Base-by-base conservation (phyloP, 2,797 vertebrate genomes). In the Mastacembelus armatus region DNA sequence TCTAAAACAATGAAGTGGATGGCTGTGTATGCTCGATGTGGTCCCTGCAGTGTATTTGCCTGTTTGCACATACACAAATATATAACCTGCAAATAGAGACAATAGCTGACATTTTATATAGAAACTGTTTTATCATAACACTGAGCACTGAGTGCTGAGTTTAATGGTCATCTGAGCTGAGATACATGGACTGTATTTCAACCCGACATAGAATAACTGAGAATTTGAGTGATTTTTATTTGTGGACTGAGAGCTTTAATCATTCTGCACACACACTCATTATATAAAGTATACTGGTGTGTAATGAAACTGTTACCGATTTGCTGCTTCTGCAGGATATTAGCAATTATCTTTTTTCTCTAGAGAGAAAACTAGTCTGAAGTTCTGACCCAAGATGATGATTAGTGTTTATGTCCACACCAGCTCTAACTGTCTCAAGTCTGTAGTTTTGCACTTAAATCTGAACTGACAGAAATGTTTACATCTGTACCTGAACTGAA, bases 111-210 rank as follows among this genome's bases (percentile, higher is more conserved):
- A 16, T 74, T 69, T 66, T 29, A 48, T 9, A 45, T 10, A 42
- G 15, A 67, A 58, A 33, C 2, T 35, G 33, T 35, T 35, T 35
- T 11, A 12, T 35, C 5, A 15, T 36, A 1, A 14, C 30, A 24
- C 26, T 12, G 5, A 30, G 18, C n/a, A 47, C 48, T n/a, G n/a
- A n/a, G 35, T 45, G 22, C 49, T n/a, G 22, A 16, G 12, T 11
- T 60, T 56, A 61, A 61, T 58, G 48, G 27, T 66, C 74, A 68
- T 74, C 26, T 42, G 33, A 50, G 74, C 52, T 32, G 65, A 63
- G 44, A 47, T n/a, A 5, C 4, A 15, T 7, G 15, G n/a, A n/a
- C n/a, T n/a, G n/a, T 36, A 3, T 18, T 51, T 16, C 10, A 32
- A 29, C 40, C 2, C 10, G 10, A 57, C 18, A 42, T 48, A 58